phyloP scores from a whole-genome alignment of 2,113 vertebrate genomes.

The chimpanzee (Pan troglodytes) region DNA sequence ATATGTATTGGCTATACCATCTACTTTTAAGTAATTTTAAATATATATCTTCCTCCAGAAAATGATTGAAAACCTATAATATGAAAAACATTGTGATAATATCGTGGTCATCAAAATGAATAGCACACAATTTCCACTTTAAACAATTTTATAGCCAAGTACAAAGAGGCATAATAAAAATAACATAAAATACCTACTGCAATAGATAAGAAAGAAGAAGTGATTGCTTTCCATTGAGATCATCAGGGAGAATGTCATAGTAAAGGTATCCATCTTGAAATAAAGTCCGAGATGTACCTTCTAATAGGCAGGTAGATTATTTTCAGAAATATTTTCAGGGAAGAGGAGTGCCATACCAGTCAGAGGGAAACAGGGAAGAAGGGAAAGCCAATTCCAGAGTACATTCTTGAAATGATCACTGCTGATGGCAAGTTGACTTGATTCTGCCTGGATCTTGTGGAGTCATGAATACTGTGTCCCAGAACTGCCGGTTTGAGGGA shows the following conservation, averaged over 20 bases:
- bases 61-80: not conserved
- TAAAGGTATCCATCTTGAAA: not conserved
- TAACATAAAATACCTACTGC: not conserved
- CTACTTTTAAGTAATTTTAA: slow-evolving; percentile 39
- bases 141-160: not conserved
- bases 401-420: not conserved
- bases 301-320: not conserved
- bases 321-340: not conserved
- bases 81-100: not conserved
- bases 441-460: not conserved
- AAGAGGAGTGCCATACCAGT: not conserved
- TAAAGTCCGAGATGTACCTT: not conserved
- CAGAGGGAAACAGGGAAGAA: not conserved
- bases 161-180: not conserved
- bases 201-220: not conserved
- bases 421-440: not conserved
- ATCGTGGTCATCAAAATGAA: not conserved
- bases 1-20: not conserved
- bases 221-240: not conserved
- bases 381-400: not conserved
- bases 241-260: not conserved
- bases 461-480: not conserved
- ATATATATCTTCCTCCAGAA: not conserved
- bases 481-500: not conserved
- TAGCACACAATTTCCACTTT: not conserved